Base-by-base conservation (phyloP, 2,888 invertebrate genomes). In the Drosophila mulleri region DNA sequence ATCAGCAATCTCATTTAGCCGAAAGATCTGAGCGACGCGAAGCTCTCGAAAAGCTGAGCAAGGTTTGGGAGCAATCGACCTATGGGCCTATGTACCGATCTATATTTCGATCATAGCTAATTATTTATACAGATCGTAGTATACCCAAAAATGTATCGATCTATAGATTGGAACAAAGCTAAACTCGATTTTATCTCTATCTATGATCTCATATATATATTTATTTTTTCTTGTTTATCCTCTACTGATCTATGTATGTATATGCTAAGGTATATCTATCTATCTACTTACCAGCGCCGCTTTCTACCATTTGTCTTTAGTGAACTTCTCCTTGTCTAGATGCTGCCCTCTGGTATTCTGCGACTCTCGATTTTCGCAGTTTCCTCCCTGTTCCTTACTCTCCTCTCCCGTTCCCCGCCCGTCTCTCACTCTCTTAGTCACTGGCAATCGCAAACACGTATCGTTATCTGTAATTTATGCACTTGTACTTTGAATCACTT, bases 381-480 rank as follows among this genome's bases (percentile, higher is more conserved):
- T 58, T 41, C 29, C 56, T 54, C 3, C 7, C 14, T n/a, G n/a
- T 26, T 48, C 3, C 37, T 37, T 14, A 37, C n/a, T 11, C 11
- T 39, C 29, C 0, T 4, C 62, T 45, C 52, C 32, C 48, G 35
- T 50, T 65, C 62, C 3, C 20, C 2, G 53, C 59, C 56, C 4
- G 20, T 2, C 16, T 41, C 12, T 67, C 68, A 45, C 37, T 41
- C 53, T 60, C 66, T 77, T 37, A 45, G 67, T 67, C 69, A 44
- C 67, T 67, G 66, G 60, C 56, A 71, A 75, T 71, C 66, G 48
- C 44, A 68, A 75, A 75, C 80, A 81, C 80, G 80, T 77, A 78
- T 87, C 85, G 82, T 83, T 89, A 84, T 89, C 89, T 83, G 88
- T 90, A 90, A 88, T 88, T 88, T 88, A 88, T 90, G 82, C 88